These are phyloP conservation scores for Dusona sp. DNA, from an alignment of 2,888 invertebrate species.

Conservation along the genomic window DNA sequence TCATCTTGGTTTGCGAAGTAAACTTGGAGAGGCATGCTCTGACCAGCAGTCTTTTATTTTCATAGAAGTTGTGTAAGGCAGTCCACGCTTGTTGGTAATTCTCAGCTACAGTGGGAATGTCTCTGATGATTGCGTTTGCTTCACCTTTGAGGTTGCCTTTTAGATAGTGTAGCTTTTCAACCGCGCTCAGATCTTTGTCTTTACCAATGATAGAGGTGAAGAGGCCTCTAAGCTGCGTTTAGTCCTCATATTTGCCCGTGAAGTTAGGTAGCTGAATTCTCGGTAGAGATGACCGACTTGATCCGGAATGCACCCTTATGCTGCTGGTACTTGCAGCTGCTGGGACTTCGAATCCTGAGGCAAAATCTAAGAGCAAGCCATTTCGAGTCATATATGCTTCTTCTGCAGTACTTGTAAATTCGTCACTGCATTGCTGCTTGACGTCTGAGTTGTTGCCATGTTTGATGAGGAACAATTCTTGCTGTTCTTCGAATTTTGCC, in stretches of 20 bases:
- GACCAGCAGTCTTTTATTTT: not conserved
- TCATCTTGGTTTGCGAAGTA: not conserved
- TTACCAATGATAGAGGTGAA: not conserved
- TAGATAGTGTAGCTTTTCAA: slow-evolving; percentile 1
- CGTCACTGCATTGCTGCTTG: not conserved
- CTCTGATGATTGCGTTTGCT: not conserved
- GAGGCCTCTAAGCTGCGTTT: not conserved
- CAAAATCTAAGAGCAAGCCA: not conserved
- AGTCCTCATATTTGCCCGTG: not conserved
- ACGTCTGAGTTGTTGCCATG: not conserved
- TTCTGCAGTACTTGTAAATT: not conserved
- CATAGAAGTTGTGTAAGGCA: not conserved
- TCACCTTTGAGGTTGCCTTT: slow-evolving; percentile 9
- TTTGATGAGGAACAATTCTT: not conserved
- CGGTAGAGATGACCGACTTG: not conserved
- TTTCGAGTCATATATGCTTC: not conserved
- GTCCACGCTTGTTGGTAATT: slow-evolving; percentile 5
- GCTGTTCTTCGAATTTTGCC: slow-evolving; percentile 8
- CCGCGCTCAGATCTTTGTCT: not conserved
- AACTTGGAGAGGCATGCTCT: not conserved
- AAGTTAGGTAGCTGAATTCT: not conserved
- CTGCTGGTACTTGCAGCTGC: too few species aligned
- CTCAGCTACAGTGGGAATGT: not conserved
- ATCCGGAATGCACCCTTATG: too few species aligned
- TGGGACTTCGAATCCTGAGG: not conserved